Base-by-base conservation (phyloP, 1,140 invertebrate genomes). In the Drosophila ironensis region DNA sequence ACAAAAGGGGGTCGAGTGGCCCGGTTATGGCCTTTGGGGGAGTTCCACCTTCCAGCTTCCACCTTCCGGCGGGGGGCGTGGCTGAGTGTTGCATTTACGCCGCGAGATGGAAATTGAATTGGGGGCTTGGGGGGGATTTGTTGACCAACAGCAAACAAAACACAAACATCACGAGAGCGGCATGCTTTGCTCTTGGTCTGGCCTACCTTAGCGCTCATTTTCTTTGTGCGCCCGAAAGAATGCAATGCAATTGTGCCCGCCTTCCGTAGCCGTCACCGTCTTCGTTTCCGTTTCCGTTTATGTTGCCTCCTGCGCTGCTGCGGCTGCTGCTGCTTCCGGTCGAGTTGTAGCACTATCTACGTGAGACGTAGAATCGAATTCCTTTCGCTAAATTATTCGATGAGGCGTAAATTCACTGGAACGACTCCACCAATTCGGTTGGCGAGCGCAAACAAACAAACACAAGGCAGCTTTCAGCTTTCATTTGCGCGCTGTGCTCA, bases 131-230 rank as follows among this genome's bases (percentile, higher is more conserved):
- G 30, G n/a, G 8, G 1, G 25, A 44, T 25, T 52, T 72, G 69
- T 72, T 72, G 69, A 68, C 68, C 12, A 7, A 33, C 3, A 24
- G 16, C 42, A 40, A 28, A 61, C 42, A 46, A 46, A 22, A 47
- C 24, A 51, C 56, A 63, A 17, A 27, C 35, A 38, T 17, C 8
- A 12, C 37, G 11, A 60, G 27, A 75, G 24, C 50, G 40, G 22
- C 35, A 16, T 73, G 54, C 69, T 61, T 59, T 78, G n/a, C n/a
- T n/a, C n/a, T n/a, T n/a, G n/a, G n/a, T n/a, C n/a, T 86, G 35
- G 75, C 71, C 56, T 86, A 86, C 80, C 80, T 86, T 86, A 75
- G 80, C 80, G 80, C 80, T 86, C 80, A 86, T 86, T 86, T 86
- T 86, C 67, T 72, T 74, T 86, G 69, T 86, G 80, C 80, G 80